phyloP scores from a whole-genome alignment of 2,888 invertebrate genomes.

The Drosophila pseudotakahashii region DNA sequence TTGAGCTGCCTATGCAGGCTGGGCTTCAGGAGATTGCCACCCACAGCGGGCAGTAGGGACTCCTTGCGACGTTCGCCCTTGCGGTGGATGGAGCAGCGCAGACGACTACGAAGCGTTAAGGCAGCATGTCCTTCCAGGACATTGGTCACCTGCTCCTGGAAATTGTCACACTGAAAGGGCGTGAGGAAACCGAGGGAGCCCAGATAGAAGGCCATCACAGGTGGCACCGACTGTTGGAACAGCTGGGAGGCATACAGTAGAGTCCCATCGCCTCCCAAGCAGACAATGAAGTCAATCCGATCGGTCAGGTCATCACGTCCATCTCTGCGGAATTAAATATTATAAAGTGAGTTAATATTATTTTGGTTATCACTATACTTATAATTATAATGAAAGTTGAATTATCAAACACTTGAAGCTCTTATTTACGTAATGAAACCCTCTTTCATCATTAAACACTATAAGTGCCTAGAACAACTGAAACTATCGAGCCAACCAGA shows the following conservation, averaged over 20 bases:
- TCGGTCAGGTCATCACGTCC: constrained; percentile 97
- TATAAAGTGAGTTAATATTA: too few species aligned
- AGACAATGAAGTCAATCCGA: constrained; percentile 98
- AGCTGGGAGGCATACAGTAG: constrained; percentile 96
- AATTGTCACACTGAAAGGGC: constrained; percentile 97
- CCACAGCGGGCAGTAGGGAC: constrained; percentile 44
- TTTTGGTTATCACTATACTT: not conserved
- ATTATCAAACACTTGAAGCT: not conserved
- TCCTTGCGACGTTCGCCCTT: constrained; percentile 84
- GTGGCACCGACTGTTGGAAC: constrained; percentile 98
- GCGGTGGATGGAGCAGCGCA: constrained; percentile 94
- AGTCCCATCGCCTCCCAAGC: constrained; percentile 98
- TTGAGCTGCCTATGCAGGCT: constrained; percentile 37
- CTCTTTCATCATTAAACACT: not conserved
- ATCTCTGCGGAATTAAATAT: constrained; percentile 85
- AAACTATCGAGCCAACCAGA: not conserved
- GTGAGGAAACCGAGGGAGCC: constrained; percentile 98
- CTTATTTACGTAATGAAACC: not conserved
- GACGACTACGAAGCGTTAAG: constrained; percentile 93
- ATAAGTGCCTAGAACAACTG: not conserved
- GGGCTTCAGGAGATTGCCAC: constrained; percentile 31
- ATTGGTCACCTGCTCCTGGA: constrained; percentile 96
- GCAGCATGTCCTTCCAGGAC: constrained; percentile 98
- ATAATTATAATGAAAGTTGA: not conserved
- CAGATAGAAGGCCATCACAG: constrained; percentile 98